Conservation (phyloP, 2,113 vertebrate genomes). For the Colistium nudipinnis region DNA sequence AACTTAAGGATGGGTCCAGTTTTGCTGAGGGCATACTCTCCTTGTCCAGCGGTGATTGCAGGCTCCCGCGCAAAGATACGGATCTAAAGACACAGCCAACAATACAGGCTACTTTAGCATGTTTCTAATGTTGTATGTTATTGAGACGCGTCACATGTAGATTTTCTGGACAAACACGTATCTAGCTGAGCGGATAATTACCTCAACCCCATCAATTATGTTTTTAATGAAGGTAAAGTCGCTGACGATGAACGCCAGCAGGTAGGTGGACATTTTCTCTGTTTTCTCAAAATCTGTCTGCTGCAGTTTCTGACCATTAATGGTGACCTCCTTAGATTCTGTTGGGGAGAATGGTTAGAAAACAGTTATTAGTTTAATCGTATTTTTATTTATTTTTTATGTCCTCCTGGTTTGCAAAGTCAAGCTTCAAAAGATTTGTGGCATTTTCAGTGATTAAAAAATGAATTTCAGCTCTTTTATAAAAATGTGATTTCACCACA, state of each 20-base stretch:
- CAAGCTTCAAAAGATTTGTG: too few relatives aligned
- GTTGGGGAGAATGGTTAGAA: not conserved
- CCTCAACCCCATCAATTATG: constrained; percentile 11
- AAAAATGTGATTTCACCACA: too few relatives aligned
- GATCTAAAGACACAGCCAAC: constrained; percentile 79
- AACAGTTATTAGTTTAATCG: too few relatives aligned
- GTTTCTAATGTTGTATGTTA: too few relatives aligned
- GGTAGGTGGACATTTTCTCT: constrained; percentile 91
- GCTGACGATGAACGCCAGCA: constrained; percentile 92
- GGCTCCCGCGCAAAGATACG: constrained; percentile 89
- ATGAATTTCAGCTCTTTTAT: too few relatives aligned
- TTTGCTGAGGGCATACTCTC: constrained; percentile 78
- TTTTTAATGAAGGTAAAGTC: constrained; percentile 45
- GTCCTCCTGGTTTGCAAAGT: too few relatives aligned
- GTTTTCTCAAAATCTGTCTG: constrained; percentile 81
- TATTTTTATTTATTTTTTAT: too few relatives aligned
- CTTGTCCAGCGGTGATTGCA: constrained; percentile 79
- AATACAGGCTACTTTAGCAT: too few relatives aligned
- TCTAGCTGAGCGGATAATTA: too few relatives aligned
- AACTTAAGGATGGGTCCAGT: constrained; percentile 87
- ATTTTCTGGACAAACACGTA: too few relatives aligned
- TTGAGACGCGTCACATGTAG: too few relatives aligned
- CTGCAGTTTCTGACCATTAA: fast-evolving
- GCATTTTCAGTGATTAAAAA: too few relatives aligned
- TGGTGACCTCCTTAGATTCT: not conserved